Evolutionary conservation across 2,888 invertebrate species (phyloP).

Genomic region (Conchocele bisecta): DNA sequence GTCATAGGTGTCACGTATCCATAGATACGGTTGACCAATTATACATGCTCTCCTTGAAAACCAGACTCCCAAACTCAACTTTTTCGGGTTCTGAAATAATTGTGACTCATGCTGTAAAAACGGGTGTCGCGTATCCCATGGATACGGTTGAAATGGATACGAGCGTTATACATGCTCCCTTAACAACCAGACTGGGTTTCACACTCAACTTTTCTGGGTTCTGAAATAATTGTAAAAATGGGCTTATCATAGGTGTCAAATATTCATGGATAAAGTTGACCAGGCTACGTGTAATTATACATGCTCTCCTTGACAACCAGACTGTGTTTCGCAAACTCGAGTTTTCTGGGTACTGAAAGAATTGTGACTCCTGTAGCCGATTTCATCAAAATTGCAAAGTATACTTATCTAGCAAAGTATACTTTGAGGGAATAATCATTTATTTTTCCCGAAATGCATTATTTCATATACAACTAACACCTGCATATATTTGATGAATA

Average conservation of each 20-base stretch:
- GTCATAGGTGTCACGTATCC: conserved; percentile 84
- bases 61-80: neutral
- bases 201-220: too few relatives aligned
- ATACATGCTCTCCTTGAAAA: conserved; percentile 84
- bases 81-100: too few relatives aligned
- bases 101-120: too few relatives aligned
- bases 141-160: conserved; percentile 83
- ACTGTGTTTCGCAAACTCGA: conserved; percentile 85
- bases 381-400: too few relatives aligned
- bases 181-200: conserved; percentile 60
- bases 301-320: conserved; percentile 85
- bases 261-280: conserved; percentile 84
- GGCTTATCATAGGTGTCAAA: too few relatives aligned
- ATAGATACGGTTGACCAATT: conserved; percentile 83
- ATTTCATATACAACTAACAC: too few relatives aligned
- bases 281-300: conserved; percentile 83
- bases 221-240: too few relatives aligned
- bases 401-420: too few relatives aligned
- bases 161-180: conserved; percentile 84
- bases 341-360: conserved; percentile 85
- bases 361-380: too few relatives aligned
- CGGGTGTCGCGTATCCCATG: conserved; percentile 85
- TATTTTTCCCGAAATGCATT: too few relatives aligned
- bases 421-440: too few relatives aligned
- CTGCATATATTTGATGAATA: too few relatives aligned